phyloP scores from a whole-genome alignment of 1,140 invertebrate genomes.

The Homarus americanus region DNA sequence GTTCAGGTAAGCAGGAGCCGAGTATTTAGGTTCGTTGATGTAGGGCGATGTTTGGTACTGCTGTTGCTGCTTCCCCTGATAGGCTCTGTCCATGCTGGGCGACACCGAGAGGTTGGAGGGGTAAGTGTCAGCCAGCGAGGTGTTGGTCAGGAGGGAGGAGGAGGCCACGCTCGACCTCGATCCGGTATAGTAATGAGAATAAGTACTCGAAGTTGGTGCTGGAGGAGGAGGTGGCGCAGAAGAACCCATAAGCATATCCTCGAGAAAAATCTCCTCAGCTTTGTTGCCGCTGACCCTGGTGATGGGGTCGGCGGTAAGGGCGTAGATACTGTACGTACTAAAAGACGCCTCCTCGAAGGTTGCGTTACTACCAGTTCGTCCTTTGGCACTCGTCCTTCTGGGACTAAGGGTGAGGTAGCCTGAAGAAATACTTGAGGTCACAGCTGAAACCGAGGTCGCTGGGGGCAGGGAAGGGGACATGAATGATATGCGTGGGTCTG shows the following conservation, averaged over 20 bases:
- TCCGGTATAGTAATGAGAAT: constrained; percentile 71
- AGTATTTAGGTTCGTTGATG: constrained; percentile 69
- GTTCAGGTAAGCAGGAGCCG: constrained; percentile 70
- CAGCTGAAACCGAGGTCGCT: neutral
- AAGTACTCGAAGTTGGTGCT: constrained; percentile 70
- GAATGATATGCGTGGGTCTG: constrained; percentile 49
- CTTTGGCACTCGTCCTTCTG: constrained; percentile 49
- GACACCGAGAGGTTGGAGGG: constrained; percentile 54
- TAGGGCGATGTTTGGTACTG: constrained; percentile 52
- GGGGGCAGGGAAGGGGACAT: constrained; percentile 45
- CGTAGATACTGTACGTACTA: constrained; percentile 70
- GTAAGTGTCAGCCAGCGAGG: constrained; percentile 58
- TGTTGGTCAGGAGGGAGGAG: constrained; percentile 59
- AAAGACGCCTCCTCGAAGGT: constrained; percentile 57
- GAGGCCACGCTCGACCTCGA: constrained; percentile 62
- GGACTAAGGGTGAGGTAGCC: constrained; percentile 64
- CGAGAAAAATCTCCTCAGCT: constrained; percentile 50
- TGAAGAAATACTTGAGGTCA: constrained; percentile 34
- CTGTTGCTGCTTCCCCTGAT: constrained; percentile 55
- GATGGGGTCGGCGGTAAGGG: constrained; percentile 62
- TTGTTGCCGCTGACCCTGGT: constrained; percentile 35
- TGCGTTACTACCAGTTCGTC: constrained; percentile 21
- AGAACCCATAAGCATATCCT: constrained; percentile 65
- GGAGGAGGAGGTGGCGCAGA: constrained; percentile 72
- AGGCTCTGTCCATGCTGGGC: constrained; percentile 44